Conservation (phyloP, 2,888 invertebrate genomes). For the Acanthosepion esculentum region DNA sequence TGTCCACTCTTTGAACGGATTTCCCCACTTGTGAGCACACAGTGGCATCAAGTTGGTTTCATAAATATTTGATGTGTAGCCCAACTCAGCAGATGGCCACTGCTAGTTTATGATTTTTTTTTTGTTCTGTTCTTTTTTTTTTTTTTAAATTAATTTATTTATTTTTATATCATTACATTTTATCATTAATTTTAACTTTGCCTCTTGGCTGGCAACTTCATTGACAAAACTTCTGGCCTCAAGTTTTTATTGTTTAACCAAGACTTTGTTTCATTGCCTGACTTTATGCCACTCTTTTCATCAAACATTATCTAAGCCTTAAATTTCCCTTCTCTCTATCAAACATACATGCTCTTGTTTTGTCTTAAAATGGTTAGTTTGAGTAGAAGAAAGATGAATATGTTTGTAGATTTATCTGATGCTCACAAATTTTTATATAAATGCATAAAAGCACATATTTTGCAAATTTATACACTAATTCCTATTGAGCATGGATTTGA, state of each 20-base stretch:
- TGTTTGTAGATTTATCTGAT: neutral
- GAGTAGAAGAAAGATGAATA: neutral
- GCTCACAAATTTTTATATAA: no score
- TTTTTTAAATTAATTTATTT: neutral
- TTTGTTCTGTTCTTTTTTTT: neutral
- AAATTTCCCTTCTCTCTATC: neutral
- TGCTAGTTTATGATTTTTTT: neutral
- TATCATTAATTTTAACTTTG: neutral
- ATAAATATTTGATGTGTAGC: neutral
- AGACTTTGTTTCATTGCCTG: neutral
- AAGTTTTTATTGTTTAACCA: neutral
- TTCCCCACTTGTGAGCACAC: neutral
- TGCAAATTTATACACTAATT: no score
- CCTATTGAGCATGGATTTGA: no score
- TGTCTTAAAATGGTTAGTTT: neutral
- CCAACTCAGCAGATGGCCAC: neutral
- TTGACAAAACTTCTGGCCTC: slow-evolving; percentile 33
- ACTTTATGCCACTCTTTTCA: slow-evolving; percentile 14
- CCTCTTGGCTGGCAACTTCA: neutral
- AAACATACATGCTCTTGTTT: neutral
- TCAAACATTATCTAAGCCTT: neutral
- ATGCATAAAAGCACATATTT: no score
- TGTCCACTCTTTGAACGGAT: neutral
- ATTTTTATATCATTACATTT: no score
- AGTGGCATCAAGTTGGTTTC: slow-evolving; percentile 33